Evolutionary conservation across 1,140 invertebrate genomes (phyloP).

Genomic region (Bombus polaris): DNA sequence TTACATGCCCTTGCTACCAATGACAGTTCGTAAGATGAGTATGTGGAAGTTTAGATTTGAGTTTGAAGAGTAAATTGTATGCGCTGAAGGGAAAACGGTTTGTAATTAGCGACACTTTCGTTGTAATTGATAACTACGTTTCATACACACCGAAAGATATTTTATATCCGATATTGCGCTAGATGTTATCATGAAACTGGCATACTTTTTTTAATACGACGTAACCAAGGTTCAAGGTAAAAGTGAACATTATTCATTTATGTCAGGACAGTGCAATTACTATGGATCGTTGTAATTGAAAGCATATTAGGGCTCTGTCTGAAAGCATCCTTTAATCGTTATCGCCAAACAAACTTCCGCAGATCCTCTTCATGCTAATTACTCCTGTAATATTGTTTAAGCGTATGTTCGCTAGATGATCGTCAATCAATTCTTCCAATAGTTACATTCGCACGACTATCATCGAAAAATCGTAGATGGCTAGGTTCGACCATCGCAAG

Average conservation of each 20-base stretch:
- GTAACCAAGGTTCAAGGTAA: background rate
- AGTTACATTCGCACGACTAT: background rate
- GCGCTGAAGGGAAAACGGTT: background rate
- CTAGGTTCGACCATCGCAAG: background rate
- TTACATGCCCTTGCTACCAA: conserved; percentile 35
- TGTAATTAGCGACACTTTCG: background rate
- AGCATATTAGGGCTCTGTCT: background rate
- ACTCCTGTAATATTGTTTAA: background rate
- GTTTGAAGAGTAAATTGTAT: background rate
- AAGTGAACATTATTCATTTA: background rate
- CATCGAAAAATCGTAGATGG: background rate
- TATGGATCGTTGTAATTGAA: conserved; percentile 28
- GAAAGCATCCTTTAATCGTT: background rate
- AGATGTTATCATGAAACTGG: background rate
- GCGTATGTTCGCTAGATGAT: background rate
- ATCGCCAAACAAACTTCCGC: background rate
- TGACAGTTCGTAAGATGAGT: background rate
- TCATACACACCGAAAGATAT: background rate
- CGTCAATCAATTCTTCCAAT: background rate
- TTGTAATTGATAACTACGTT: background rate
- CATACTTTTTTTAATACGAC: background rate
- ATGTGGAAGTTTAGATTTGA: too few species aligned
- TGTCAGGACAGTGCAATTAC: background rate
- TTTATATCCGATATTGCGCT: background rate
- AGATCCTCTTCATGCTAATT: background rate